Conservation (phyloP, 92 coral and sea anemone genomes). For the Metridium senile region DNA sequence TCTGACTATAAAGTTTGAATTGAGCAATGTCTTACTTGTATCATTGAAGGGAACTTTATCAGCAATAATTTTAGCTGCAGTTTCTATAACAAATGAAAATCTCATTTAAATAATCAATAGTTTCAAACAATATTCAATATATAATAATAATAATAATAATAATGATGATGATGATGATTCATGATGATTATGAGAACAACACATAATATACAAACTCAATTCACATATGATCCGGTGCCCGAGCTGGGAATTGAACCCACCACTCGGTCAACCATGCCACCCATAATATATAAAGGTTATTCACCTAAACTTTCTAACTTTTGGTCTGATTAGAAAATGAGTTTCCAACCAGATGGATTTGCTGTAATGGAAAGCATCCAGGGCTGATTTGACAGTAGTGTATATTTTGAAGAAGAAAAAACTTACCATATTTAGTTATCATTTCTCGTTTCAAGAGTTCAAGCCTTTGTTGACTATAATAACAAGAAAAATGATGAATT, state of each 20-base stretch:
- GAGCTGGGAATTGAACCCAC: too few relatives aligned
- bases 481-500: not conserved
- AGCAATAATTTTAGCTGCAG: conserved; percentile 82
- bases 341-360: too few relatives aligned
- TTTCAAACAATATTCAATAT: not conserved
- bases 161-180: not conserved
- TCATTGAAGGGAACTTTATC: conserved; percentile 95
- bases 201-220: too few relatives aligned
- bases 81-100: conserved; percentile 46
- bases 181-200: too few relatives aligned
- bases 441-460: conserved; percentile 82
- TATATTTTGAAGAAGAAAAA: not conserved
- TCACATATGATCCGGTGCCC: too few relatives aligned
- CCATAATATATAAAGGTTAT: too few relatives aligned
- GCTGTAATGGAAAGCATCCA: too few relatives aligned
- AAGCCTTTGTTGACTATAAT: conserved; percentile 82
- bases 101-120: not conserved
- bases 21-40: conserved; percentile 69
- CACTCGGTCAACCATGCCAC: too few relatives aligned
- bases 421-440: conserved; percentile 89
- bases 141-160: not conserved
- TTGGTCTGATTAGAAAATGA: too few relatives aligned
- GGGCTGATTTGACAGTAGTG: too few relatives aligned
- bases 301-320: too few relatives aligned
- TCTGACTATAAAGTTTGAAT: not conserved